Evolutionary conservation across 2,113 vertebrate genomes (phyloP), one percentile per base, ranked within the genome.

Genomic region (Lethenteron camtschaticum): DNA sequence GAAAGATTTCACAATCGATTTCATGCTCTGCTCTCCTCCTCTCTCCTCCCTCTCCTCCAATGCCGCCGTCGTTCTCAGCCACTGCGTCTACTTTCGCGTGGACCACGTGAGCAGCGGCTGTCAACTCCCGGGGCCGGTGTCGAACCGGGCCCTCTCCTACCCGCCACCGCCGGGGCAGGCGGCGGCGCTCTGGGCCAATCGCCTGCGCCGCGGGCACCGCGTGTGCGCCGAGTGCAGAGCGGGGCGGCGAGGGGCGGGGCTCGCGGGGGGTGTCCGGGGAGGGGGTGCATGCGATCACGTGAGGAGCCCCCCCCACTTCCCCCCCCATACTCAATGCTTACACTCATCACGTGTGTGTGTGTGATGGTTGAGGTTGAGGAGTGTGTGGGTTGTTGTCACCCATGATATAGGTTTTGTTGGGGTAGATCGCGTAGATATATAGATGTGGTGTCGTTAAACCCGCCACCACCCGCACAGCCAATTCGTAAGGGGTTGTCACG

Each of bases 51-150:
- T 56, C 55, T 12, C 14, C 9, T 3, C 41, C 41, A 41, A 41
- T 41, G 41, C 41, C 41, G 4, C 41, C 41, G 41, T 41, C 41
- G 41, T 41, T 5, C 41, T 12, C 77, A 85, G 85, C 73, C 86
- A 81, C 76, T 86, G 85, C n/a, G 77, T 84, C 73, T 80, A 81
- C 76, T 82, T 88, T 77, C 79, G 81, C 41, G 73, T 87, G 74
- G 81, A 80, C 24, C 84, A 79, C 79, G 79, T 80, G 58, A 82
- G 81, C 1, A 41, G 73, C 0, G 80, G 70, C 1, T 87, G 86
- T 72, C 79, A 59, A 1, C 73, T 81, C 41, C 41, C 41, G 41
- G 41, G 5, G 6, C 41, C 6, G 41, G 41, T 41, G 41, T 41
- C 41, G 41, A 41, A 41, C 41, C 41, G 6, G 41, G 41, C 41